Conservation (phyloP, 2,888 invertebrate species). For the Hololepta plana region DNA sequence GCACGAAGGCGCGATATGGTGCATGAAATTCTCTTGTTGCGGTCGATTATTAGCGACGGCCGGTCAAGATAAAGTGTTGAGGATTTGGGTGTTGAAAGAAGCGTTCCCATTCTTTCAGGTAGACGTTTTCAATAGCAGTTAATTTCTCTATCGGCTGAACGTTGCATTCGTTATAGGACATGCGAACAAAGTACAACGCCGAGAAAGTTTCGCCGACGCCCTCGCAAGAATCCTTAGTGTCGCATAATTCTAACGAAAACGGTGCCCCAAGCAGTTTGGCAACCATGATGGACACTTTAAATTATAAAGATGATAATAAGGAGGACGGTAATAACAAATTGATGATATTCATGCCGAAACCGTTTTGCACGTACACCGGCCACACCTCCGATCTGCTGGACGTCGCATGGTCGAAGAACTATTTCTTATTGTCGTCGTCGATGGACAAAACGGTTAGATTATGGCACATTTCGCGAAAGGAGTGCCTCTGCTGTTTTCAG, state of each 20-base stretch:
- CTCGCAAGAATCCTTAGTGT: constrained; percentile 78
- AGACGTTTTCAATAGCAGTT: constrained; percentile 7
- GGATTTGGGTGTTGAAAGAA: constrained; percentile 89
- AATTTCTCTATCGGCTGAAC: constrained; percentile 1
- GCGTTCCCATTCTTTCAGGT: constrained; percentile 81
- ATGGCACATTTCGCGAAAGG: constrained; percentile 95
- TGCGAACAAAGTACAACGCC: constrained; percentile 87
- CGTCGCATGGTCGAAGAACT: constrained; percentile 97
- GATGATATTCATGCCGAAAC: constrained; percentile 67
- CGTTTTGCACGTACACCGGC: constrained; percentile 84
- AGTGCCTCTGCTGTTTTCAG: constrained; percentile 96
- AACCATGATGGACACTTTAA: constrained; percentile 34
- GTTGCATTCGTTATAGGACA: constrained; percentile 42
- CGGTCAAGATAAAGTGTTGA: constrained; percentile 84
- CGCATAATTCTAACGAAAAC: constrained; percentile 50
- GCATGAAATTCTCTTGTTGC: constrained; percentile 95
- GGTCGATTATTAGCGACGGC: constrained; percentile 90
- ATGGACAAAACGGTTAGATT: constrained; percentile 96
- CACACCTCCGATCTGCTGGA: constrained; percentile 94
- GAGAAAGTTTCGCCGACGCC: constrained; percentile 86
- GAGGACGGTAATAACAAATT: constrained; percentile 23
- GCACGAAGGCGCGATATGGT: constrained; percentile 93
- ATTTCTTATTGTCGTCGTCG: constrained; percentile 91
- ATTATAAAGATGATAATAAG: constrained; percentile 39
- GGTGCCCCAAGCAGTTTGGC: constrained; percentile 29